Base-by-base conservation (phyloP, 2,888 invertebrate genomes). In the Kryphioiulus occultus region DNA sequence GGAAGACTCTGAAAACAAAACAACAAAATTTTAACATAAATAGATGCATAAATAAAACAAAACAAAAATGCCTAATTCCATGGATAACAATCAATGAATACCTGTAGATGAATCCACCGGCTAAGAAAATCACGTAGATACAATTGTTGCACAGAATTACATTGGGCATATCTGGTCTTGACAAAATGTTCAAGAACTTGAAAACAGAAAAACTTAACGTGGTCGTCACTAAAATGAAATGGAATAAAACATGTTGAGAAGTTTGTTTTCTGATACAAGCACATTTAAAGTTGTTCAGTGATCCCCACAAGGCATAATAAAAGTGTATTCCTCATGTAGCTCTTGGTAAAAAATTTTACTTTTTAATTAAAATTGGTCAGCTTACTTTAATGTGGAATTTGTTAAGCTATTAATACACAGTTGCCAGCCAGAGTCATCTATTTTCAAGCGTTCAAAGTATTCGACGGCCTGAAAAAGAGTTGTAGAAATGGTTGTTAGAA, bases 131-230 rank as follows among this genome's bases (percentile, higher is more conserved):
- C 90, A 88, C 91, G 90, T 86, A 93, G 90, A 22, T 90, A 89
- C 86, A 91, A 91, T 86, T 92, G 92, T 53, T 91, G 91, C 22
- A 90, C 91, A 35, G 88, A 68, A 85, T 89, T 89, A 9, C 90
- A 90, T 85, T 89, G 89, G 7, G 86, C 88, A 90, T 92, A 92
- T 90, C 92, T 91, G 10, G 90, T 91, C 89, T 92, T 93, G n/a
- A 93, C 90, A 89, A 91, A 92, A 89, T 92, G 90, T 89, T 93
- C 93, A 86, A 93, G 90, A 39, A 93, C 92, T 91, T 93, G 93
- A 82, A 93, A 91, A 89, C 93, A 93, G 89, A 93, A 93, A 89
- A 93, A 93, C 88, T 92, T 91, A 30, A 92, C 91, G 90, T 92
- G 91, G 88, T 92, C 92, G 90, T 92, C 91, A 86, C 92, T 92